Evolutionary conservation across 2,113 vertebrate genomes (phyloP), one percentile per base, ranked within the genome.

Genomic region (Madoqua kirkii): DNA sequence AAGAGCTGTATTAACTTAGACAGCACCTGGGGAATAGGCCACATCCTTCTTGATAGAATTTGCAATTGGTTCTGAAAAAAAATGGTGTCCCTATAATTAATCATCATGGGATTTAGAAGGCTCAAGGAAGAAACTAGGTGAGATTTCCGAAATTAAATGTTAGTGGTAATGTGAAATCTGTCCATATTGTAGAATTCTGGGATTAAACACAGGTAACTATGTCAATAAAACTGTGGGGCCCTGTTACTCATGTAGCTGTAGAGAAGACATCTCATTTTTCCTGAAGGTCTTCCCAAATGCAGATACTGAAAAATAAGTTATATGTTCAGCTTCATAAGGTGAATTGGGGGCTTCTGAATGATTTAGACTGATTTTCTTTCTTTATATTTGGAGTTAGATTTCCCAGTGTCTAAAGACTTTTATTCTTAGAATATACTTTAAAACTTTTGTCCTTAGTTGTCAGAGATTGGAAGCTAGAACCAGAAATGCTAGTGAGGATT

Each of bases 341-440:
- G 81, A 82, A 87, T 50, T 84, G n/a, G 15, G 25, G 87, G 52
- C 4, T 45, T 57, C 48, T 79, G 48, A 71, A 97, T 90, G 57
- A 85, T 36, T 91, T 33, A 40, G 55, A 97, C 79, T 79, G 12
- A 43, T 81, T 97, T 97, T 74, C n/a, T 29, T 55, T 60, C 79
- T 25, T 94, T 57, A 12, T 55, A 67, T 90, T 90, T 90, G 31
- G 43, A 86, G 78, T 78, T 92, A 79, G 12, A 86, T 1, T 93
- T 81, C 52, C 5, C 19, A 45, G 5, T 64, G 19, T 10, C 16
- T 78, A 16, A 89, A 67, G 33, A 78, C 50, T 33, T 60, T 21
- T 89, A 17, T 87, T 85, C 17, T 67, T 81, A 82, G 48, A 43
- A 50, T 83, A 74, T n/a, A 8, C 19, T 87, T 94, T 74, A 36